Conservation (phyloP, 2,888 invertebrate genomes). For the Diarsia rubi region DNA sequence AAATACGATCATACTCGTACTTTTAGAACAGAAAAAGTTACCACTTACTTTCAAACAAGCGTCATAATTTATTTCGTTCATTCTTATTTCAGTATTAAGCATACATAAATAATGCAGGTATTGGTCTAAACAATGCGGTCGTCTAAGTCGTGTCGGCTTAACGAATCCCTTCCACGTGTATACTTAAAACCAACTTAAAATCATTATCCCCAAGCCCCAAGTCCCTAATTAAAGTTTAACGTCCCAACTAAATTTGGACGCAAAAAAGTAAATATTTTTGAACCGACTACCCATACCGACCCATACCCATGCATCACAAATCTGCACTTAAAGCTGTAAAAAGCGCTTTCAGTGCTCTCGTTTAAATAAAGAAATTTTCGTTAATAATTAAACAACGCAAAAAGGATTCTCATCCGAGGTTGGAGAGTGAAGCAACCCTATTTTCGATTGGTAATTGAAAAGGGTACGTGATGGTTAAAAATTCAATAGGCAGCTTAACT, state of each 20-base stretch:
- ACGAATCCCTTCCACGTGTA: slow-evolving; percentile 12
- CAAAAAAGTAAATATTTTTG: slow-evolving; percentile 39
- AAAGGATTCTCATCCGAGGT: slow-evolving; percentile 89
- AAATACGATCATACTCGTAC: neutral
- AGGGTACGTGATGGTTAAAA: slow-evolving; percentile 87
- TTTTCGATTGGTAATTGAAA: slow-evolving; percentile 89
- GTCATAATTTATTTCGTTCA: neutral
- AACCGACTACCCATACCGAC: slow-evolving; percentile 39
- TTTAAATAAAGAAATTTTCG: slow-evolving; percentile 89
- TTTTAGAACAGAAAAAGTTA: too few relatives aligned
- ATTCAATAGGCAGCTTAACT: slow-evolving; percentile 86
- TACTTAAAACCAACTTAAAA: slow-evolving; percentile 24
- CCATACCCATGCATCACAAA: slow-evolving; percentile 51
- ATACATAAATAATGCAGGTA: slow-evolving; percentile 22
- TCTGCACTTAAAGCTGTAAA: slow-evolving; percentile 68
- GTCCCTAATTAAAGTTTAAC: slow-evolving; percentile 2
- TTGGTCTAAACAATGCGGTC: slow-evolving; percentile 4
- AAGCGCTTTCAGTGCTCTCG: slow-evolving; percentile 80
- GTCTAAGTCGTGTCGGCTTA: neutral
- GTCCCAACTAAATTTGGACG: neutral
- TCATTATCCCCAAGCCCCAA: neutral
- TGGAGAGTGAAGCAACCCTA: slow-evolving; percentile 88
- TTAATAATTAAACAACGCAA: slow-evolving; percentile 89
- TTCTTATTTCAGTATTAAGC: neutral
- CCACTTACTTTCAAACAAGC: neutral